These are phyloP conservation scores for Himalopsyche japonica DNA, from an alignment of 2,888 invertebrate species.

Conservation along the genomic window DNA sequence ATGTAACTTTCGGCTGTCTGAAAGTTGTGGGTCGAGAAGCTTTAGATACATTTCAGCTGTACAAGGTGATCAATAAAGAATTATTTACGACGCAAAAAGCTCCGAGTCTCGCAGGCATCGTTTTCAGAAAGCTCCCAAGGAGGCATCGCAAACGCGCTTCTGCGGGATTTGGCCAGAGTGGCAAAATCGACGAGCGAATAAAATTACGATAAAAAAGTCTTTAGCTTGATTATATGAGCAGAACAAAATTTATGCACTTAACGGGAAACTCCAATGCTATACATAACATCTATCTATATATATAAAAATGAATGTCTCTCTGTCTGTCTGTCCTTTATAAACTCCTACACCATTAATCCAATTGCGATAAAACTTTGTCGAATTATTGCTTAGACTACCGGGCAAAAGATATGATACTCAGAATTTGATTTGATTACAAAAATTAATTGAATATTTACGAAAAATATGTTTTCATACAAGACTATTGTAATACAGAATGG, in stretches of 20 bases:
- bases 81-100: conserved; percentile 17
- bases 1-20: not conserved
- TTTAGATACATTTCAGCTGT: not conserved
- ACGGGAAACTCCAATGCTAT: not conserved
- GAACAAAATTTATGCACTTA: not conserved
- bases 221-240: not conserved
- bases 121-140: not conserved
- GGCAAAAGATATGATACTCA: no score
- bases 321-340: no score
- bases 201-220: conserved; percentile 1
- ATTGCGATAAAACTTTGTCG: no score
- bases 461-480: no score
- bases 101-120: not conserved
- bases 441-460: no score
- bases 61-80: conserved; percentile 19
- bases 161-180: not conserved
- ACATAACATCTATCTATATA: no score
- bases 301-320: no score
- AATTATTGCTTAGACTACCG: no score
- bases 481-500: no score
- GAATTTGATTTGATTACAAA: no score
- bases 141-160: not conserved
- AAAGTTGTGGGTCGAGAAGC: not conserved
- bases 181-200: not conserved
- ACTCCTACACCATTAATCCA: no score